phyloP scores from a whole-genome alignment of 2,888 invertebrate genomes.

The Eutolmus rufibarbis region DNA sequence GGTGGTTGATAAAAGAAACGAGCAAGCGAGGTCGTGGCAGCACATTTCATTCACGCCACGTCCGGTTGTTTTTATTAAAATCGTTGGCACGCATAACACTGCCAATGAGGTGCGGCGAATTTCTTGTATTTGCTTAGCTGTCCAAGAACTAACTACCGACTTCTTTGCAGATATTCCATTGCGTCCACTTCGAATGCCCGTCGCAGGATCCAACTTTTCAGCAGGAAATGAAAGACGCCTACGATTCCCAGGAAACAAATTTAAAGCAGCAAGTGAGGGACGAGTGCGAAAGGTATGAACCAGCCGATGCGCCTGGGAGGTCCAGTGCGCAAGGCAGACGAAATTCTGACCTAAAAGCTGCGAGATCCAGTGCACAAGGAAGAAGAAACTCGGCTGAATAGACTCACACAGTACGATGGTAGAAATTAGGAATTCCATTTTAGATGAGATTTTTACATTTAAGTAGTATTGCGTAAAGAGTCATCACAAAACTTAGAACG shows the following conservation, averaged over 20 bases:
- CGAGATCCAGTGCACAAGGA: background rate
- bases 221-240: conserved; percentile 30
- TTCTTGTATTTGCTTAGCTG: background rate
- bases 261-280: conserved; percentile 49
- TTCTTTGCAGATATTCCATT: conserved; percentile 84
- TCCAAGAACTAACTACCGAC: background rate
- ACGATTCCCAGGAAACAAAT: conserved; percentile 65
- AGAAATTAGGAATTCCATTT: conserved; percentile 23
- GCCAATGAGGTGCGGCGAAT: conserved; percentile 84
- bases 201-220: conserved; percentile 66
- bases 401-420: background rate
- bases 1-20: conserved; percentile 85
- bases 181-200: conserved; percentile 97
- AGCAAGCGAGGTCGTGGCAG: conserved; percentile 94
- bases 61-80: conserved; percentile 91
- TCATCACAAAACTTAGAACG: background rate
- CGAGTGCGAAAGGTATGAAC: background rate
- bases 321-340: background rate
- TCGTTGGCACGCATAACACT: conserved; percentile 96
- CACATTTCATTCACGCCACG: conserved; percentile 82
- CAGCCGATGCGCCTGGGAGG: background rate
- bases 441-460: conserved; percentile 17
- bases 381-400: background rate
- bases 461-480: background rate
- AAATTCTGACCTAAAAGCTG: background rate